Base-by-base conservation (phyloP, 2,797 vertebrate species). In the Myoxocephalus aenaeus region DNA sequence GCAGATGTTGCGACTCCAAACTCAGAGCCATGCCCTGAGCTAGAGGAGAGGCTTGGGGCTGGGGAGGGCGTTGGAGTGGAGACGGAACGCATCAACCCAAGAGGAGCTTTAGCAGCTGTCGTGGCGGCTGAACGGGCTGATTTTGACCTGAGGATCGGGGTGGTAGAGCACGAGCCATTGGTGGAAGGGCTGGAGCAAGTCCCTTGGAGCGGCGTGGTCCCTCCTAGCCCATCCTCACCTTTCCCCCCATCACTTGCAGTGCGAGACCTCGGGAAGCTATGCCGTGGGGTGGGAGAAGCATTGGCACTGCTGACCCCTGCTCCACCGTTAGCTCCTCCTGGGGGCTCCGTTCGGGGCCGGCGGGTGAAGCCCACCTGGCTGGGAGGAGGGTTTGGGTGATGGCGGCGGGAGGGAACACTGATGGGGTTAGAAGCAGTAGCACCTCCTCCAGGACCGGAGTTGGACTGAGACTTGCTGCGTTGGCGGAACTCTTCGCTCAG, bases 401-500 rank as follows among this genome's bases (percentile, higher is more conserved):
- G 94, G 4, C 94, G 94, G 11, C 96, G 93, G 5, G 95, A 93
- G 1, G 96, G 96, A 69, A 96, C 96, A 22, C 95, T 96, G 84
- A 96, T 96, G 17, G 96, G 96, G 40, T 96, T 95, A 4, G 95
- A 96, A 72, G 95, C 94, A 5, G 94, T 95, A 11, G 92, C 92
- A 17, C 94, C 95, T 15, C 95, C 95, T 44, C 95, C 95, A 0
- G 91, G 94, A 1, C 94, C 94, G 0, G 92, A 92, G 79, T 89
- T 92, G 0, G 96, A 95, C 88, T 96, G 96, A 62, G 95, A 96
- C 79, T 96, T 96, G 89, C 95, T 94, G 38, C 95, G 94, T 44
- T 95, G 93, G 18, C 96, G 95, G 77, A 96, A 96, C 85, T 97
- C 96, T 71, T 96, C 96, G 13, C 96, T 96, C 57, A 96, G 87